phyloP scores from a whole-genome alignment of 2,797 vertebrate genomes.

The Oophaga sylvatica region DNA sequence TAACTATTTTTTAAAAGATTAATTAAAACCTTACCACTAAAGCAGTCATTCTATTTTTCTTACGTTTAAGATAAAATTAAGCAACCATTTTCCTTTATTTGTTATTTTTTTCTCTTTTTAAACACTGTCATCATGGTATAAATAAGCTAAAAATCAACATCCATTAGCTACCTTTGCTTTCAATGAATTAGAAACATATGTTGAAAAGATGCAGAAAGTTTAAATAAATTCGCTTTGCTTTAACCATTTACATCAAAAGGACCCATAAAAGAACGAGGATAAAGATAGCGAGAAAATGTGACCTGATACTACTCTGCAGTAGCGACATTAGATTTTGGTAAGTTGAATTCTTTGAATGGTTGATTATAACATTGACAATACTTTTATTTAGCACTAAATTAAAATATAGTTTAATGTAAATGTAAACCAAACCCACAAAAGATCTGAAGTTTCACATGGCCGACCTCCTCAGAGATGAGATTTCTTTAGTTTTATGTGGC shows the following conservation, averaged over 20 bases:
- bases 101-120: constrained; percentile 16
- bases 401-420: not conserved
- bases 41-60: no score
- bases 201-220: constrained; percentile 61
- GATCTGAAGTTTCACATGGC: not conserved
- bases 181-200: constrained; percentile 68
- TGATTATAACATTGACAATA: not conserved
- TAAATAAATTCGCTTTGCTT: constrained; percentile 64
- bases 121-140: constrained; percentile 52
- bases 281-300: constrained; percentile 50
- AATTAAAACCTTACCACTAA: not conserved
- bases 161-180: constrained; percentile 58
- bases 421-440: not conserved
- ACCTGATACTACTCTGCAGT: constrained; percentile 2
- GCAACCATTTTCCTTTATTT: not conserved
- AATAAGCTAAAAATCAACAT: constrained; percentile 48
- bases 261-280: constrained; percentile 62
- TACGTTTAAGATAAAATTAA: no score
- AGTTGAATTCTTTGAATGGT: not conserved
- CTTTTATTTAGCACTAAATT: constrained; percentile 4
- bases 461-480: not conserved
- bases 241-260: constrained; percentile 69
- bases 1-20: not conserved
- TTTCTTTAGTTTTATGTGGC: not conserved
- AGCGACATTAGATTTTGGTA: not conserved